Evolutionary conservation across 2,113 vertebrate genomes (phyloP).

Genomic region (Leiothrix lutea): DNA sequence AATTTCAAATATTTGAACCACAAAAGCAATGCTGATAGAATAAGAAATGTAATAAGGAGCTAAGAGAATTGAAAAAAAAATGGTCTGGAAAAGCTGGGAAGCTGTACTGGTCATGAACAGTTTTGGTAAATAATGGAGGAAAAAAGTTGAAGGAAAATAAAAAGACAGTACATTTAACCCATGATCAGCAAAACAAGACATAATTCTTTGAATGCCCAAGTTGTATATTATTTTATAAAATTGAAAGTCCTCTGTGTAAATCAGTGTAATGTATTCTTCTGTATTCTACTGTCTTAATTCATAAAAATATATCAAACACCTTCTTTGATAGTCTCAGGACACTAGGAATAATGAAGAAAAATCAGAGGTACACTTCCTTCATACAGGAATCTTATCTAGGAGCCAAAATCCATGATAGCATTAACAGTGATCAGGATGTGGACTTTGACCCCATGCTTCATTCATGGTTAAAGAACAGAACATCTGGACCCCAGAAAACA

Average conservation of each 20-base stretch:
- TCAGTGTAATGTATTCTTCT: rapidly evolving
- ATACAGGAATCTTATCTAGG: background rate
- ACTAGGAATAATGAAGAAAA: background rate
- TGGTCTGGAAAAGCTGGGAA: background rate
- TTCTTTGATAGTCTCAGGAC: background rate
- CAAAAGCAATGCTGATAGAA: background rate
- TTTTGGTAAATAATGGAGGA: background rate
- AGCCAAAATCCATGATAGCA: background rate
- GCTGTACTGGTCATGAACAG: background rate
- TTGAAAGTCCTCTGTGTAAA: background rate
- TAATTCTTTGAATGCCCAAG: background rate
- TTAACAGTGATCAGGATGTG: background rate
- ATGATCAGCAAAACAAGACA: background rate
- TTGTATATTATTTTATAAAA: background rate
- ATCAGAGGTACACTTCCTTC: background rate
- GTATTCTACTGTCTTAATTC: background rate
- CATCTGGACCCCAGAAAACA: background rate
- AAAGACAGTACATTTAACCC: background rate
- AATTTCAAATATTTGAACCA: background rate
- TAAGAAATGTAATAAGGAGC: background rate
- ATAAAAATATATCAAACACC: background rate
- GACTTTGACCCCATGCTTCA: background rate
- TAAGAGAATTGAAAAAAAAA: background rate
- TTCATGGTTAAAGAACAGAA: background rate
- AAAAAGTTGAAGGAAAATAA: background rate